Conservation (phyloP, 1,140 invertebrate genomes). For the Aphis gossypii region DNA sequence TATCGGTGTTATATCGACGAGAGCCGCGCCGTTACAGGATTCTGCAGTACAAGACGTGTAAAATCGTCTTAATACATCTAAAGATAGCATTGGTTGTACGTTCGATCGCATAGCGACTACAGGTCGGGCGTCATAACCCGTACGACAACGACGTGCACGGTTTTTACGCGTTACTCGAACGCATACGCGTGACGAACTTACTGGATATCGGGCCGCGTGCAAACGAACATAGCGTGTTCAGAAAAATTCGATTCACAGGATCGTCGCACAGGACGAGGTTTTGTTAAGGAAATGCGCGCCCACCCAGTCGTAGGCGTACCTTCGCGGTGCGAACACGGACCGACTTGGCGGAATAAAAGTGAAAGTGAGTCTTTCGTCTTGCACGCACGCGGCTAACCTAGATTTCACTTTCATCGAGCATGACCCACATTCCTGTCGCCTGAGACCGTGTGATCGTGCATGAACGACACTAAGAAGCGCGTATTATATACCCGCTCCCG, state of each 20-base stretch:
- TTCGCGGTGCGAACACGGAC: not conserved
- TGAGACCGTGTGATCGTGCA: constrained; percentile 44
- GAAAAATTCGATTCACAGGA: not conserved
- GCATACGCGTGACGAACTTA: not conserved
- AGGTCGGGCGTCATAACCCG: not conserved
- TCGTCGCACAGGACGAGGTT: not conserved
- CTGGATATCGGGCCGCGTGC: not conserved
- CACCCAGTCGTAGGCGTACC: constrained; percentile 44
- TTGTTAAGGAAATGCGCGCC: constrained; percentile 35
- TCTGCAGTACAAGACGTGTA: no score
- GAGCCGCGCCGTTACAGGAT: not conserved
- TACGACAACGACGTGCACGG: not conserved
- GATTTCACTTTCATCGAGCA: constrained; percentile 57
- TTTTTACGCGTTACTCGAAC: not conserved
- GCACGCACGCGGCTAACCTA: constrained; percentile 55
- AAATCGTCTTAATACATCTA: no score
- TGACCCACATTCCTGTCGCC: constrained; percentile 43
- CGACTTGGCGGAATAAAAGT: constrained; percentile 52
- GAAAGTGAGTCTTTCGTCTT: constrained; percentile 56
- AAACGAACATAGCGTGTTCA: not conserved
- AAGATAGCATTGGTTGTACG: not conserved
- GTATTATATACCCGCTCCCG: not conserved
- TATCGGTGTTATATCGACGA: not conserved
- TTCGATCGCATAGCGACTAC: not conserved
- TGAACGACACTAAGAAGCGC: constrained; percentile 44